A percentile compares a stretch with the other conserved stretches of the same genome.
Conservation (phyloP, 2,888 invertebrate species). For the Perizoma affinitatum region DNA sequence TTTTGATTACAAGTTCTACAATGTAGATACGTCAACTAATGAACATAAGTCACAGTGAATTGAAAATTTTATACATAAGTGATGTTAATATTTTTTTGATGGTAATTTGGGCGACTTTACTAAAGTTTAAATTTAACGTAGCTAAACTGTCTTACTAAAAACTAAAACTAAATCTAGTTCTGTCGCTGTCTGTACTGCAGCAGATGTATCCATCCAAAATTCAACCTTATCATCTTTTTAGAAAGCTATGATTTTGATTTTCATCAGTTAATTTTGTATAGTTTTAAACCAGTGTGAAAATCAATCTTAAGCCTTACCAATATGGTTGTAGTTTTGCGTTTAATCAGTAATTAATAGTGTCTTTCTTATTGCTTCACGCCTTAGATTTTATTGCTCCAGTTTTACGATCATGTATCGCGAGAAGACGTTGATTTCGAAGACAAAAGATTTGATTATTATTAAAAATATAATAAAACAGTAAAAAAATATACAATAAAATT, state of each 20-base stretch:
- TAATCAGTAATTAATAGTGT: conserved; percentile 73
- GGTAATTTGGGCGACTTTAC: too few species aligned
- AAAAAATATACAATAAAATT: too few species aligned
- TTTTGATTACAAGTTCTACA: conserved; percentile 26
- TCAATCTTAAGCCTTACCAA: conserved; percentile 36
- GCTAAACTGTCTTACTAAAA: too few species aligned
- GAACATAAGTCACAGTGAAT: too few species aligned
- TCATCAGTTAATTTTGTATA: not conserved
- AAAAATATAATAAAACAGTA: too few species aligned
- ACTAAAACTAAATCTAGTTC: too few species aligned
- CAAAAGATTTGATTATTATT: conserved; percentile 6
- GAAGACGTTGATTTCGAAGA: conserved; percentile 27
- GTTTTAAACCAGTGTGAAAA: conserved; percentile 14
- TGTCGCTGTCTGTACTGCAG: too few species aligned
- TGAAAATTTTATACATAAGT: too few species aligned
- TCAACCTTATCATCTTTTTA: conserved; percentile 7
- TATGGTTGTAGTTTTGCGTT: conserved; percentile 41
- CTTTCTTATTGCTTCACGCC: conserved; percentile 82
- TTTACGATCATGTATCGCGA: conserved; percentile 45
- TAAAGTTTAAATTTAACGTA: too few species aligned
- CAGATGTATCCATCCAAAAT: conserved; percentile 1
- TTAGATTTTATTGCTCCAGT: conserved; percentile 76
- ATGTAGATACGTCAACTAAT: too few species aligned
- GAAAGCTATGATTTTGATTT: conserved; percentile 4
- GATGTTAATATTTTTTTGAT: too few species aligned